A percentile compares a stretch with the other conserved stretches of the same genome.
Evolutionary conservation across 1,140 invertebrate genomes (phyloP).

Genomic region (Globodera ellingtonae): DNA sequence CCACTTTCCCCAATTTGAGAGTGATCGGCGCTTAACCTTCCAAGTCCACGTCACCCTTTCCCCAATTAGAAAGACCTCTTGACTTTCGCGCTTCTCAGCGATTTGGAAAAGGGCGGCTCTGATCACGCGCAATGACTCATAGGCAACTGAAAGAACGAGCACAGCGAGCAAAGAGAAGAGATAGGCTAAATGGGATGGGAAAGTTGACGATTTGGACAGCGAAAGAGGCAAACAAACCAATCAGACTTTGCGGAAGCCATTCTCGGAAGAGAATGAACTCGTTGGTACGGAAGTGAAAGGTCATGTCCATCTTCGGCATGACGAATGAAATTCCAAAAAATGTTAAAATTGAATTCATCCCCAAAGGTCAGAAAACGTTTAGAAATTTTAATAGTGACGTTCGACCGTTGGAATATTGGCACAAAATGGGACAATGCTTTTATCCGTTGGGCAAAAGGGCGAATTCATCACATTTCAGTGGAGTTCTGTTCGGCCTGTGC

Average conservation of each 20-base stretch:
- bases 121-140: slow-evolving; percentile 15
- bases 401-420: slow-evolving; percentile 16
- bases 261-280: slow-evolving; percentile 48
- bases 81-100: neutral
- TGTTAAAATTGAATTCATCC: neutral
- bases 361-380: slow-evolving; percentile 20
- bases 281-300: slow-evolving; percentile 53
- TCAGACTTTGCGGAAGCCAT: slow-evolving; percentile 44
- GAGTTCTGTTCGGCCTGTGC: slow-evolving; percentile 16
- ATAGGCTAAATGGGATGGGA: slow-evolving; percentile 13
- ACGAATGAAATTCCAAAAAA: neutral
- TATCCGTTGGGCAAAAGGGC: slow-evolving; percentile 6
- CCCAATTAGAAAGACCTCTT: slow-evolving; percentile 6
- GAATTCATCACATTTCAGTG: slow-evolving; percentile 28
- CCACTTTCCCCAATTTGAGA: neutral
- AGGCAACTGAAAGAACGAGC: slow-evolving; percentile 1
- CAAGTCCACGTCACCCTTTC: no score
- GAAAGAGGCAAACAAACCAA: slow-evolving; percentile 33
- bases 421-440: neutral
- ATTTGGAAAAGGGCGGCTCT: slow-evolving; percentile 17
- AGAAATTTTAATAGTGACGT: slow-evolving; percentile 13
- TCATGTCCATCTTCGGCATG: slow-evolving; percentile 57
- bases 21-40: neutral
- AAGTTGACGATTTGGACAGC: neutral
- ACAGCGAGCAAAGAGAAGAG: slow-evolving; percentile 16